Percentiles rank a stretch among this genome's conserved stretches.
These are phyloP conservation scores for Cossypha caffra DNA, from an alignment of 2,797 vertebrate species.

Conservation along the genomic window DNA sequence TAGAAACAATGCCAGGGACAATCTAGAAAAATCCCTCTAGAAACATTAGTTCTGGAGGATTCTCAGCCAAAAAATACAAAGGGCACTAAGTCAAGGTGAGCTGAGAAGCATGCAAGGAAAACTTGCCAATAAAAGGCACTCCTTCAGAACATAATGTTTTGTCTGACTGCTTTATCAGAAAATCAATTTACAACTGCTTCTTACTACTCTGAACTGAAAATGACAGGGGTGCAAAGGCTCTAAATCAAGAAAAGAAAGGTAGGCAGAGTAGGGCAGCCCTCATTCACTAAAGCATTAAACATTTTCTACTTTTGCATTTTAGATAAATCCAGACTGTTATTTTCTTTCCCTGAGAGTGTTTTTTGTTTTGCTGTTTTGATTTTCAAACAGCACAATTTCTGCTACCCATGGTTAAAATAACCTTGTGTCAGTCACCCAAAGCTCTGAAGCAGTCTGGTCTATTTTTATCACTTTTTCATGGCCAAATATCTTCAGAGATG, in stretches of 20 bases:
- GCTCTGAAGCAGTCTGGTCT: background rate
- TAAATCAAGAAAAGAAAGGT: background rate
- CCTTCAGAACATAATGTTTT: constrained; percentile 68
- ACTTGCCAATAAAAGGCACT: constrained; percentile 58
- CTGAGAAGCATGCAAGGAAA: constrained; percentile 47
- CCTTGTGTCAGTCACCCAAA: background rate
- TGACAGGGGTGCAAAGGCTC: background rate
- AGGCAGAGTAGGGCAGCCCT: background rate
- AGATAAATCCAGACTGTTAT: background rate
- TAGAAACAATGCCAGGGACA: background rate
- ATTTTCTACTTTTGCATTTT: background rate
- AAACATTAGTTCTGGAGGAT: background rate
- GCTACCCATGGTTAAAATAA: background rate
- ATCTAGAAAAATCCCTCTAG: background rate
- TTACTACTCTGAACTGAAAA: constrained; percentile 53
- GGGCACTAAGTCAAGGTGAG: constrained; percentile 66
- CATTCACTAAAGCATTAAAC: background rate
- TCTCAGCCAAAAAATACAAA: constrained; percentile 12
- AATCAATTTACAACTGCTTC: constrained; percentile 61
- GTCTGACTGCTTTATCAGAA: constrained; percentile 43
- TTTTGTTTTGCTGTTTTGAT: background rate
- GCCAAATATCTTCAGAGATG: background rate
- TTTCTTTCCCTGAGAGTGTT: background rate
- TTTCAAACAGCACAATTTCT: background rate
- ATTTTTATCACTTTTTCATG: background rate